Evolutionary conservation across 2,888 invertebrate species (phyloP).

Genomic region (Nysson spinosus): DNA sequence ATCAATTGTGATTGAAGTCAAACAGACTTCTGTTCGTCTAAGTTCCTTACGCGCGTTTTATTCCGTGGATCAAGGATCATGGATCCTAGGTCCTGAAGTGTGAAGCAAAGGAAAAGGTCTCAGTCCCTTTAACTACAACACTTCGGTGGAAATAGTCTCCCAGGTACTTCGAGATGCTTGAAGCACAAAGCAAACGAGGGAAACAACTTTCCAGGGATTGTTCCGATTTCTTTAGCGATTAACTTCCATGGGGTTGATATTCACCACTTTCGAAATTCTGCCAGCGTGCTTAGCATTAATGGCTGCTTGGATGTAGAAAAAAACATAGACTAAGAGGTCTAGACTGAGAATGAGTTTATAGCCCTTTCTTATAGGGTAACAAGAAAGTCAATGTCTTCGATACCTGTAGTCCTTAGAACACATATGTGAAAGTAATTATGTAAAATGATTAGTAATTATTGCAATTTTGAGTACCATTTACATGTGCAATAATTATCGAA

Average conservation of each 20-base stretch:
- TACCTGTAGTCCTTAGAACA: too few relatives aligned
- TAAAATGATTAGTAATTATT: too few relatives aligned
- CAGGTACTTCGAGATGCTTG: background rate
- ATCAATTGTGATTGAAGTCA: conserved; percentile 15
- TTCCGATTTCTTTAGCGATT: conserved; percentile 2
- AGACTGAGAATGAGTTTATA: too few relatives aligned
- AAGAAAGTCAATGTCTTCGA: too few relatives aligned
- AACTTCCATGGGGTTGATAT: background rate
- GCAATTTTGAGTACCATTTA: too few relatives aligned
- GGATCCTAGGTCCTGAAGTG: background rate
- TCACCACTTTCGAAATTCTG: background rate
- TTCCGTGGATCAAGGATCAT: background rate
- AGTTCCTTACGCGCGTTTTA: background rate
- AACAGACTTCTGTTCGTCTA: background rate
- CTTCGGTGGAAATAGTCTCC: background rate
- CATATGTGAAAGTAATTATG: too few relatives aligned
- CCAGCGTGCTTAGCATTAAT: background rate
- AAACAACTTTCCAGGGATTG: background rate
- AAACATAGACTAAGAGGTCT: too few relatives aligned
- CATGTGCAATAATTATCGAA: too few relatives aligned
- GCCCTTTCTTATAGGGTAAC: too few relatives aligned
- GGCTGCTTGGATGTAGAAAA: too few relatives aligned
- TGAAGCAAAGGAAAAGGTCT: background rate
- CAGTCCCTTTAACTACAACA: background rate
- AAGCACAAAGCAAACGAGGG: background rate